Conservation (phyloP, 2,888 invertebrate genomes). For the Macrophya alboannulata region DNA sequence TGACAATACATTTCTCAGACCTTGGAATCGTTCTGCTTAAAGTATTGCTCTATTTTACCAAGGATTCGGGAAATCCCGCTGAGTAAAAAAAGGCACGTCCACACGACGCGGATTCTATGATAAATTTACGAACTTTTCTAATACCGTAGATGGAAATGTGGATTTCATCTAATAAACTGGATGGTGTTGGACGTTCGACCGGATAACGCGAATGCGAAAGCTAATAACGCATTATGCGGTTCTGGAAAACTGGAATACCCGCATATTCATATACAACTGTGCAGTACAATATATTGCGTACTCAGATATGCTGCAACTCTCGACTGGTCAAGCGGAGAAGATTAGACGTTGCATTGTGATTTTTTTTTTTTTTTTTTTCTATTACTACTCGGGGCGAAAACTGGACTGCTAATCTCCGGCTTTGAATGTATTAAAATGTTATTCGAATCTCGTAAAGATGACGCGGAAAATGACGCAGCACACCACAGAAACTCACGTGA, state of each 20-base stretch:
- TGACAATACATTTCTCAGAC: neutral
- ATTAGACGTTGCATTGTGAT: neutral
- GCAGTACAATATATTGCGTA: neutral
- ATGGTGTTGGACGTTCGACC: too few species aligned
- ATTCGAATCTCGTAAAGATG: neutral
- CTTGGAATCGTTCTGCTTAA: neutral
- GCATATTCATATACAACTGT: neutral
- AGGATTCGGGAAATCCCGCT: neutral
- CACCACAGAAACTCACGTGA: slow-evolving; percentile 21
- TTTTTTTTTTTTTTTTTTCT: neutral
- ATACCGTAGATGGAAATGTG: too few species aligned
- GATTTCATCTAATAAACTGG: too few species aligned
- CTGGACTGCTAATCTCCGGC: neutral
- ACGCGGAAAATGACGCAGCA: neutral
- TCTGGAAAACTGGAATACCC: neutral
- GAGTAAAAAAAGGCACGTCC: neutral
- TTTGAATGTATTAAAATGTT: neutral
- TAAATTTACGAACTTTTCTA: neutral
- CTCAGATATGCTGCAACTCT: neutral
- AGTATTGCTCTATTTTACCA: neutral
- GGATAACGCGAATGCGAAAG: too few species aligned
- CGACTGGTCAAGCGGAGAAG: neutral
- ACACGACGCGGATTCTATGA: neutral
- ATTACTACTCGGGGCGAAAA: neutral
- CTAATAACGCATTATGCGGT: too few species aligned